phyloP scores from a whole-genome alignment of 64 coral and sea anemone species.

The Montipora cactus region DNA sequence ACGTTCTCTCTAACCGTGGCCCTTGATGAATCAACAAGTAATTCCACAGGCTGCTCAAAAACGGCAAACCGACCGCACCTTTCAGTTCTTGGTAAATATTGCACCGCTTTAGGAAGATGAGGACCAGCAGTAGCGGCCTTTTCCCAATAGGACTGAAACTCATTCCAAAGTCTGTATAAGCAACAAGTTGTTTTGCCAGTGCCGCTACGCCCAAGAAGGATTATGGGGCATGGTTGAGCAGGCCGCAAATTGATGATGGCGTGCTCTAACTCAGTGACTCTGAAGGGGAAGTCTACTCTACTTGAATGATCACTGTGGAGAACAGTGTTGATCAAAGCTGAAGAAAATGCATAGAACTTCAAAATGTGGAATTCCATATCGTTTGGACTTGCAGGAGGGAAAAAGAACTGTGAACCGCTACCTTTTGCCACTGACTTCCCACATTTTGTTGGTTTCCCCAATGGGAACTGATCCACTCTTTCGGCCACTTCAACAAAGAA shows the following conservation, averaged over 20 bases:
- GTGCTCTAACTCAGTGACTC: constrained; percentile 91
- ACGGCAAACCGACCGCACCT: background rate
- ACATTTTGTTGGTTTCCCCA: constrained; percentile 15
- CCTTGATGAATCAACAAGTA: background rate
- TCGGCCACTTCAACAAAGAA: constrained; percentile 57
- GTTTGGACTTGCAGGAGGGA: constrained; percentile 90
- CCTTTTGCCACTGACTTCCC: background rate
- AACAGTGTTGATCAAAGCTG: constrained; percentile 76
- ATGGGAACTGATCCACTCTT: constrained; percentile 11
- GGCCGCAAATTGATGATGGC: constrained; percentile 89
- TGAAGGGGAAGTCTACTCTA: constrained; percentile 92
- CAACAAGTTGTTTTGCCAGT: constrained; percentile 99
- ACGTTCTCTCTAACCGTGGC: background rate
- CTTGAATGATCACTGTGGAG: constrained; percentile 45
- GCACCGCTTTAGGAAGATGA: constrained; percentile 77
- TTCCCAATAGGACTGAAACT: constrained; percentile 97
- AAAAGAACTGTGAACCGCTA: constrained; percentile 41
- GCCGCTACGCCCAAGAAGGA: constrained; percentile 94
- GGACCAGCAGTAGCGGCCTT: constrained; percentile 72
- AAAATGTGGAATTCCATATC: constrained; percentile 94
- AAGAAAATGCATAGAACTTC: constrained; percentile 92
- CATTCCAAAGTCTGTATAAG: constrained; percentile 94
- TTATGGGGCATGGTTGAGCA: constrained; percentile 64
- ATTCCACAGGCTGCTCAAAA: background rate
- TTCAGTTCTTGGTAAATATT: constrained; percentile 27